A percentile compares a stretch with the other conserved stretches of the same genome.
phyloP scores from a whole-genome alignment of 1,140 invertebrate species.

The Teleogryllus occipitalis region DNA sequence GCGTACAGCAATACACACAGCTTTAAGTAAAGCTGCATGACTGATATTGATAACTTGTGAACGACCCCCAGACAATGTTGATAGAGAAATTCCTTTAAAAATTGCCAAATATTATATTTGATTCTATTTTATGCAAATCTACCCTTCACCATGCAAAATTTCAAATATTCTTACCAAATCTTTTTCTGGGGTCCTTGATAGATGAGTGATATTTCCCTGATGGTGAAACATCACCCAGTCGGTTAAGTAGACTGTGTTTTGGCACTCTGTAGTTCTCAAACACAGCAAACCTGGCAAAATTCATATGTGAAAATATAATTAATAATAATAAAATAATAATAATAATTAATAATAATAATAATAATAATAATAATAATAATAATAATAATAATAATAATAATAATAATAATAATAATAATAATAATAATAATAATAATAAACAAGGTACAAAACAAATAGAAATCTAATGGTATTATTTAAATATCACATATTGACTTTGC shows the following conservation, averaged over 20 bases:
- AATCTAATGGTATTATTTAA: neutral
- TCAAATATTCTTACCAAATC: slow-evolving; percentile 32
- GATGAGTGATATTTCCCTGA: slow-evolving; percentile 46
- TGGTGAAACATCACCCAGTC: slow-evolving; percentile 47
- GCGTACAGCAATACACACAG: slow-evolving; percentile 67
- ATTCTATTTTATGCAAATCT: no score
- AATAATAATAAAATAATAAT: neutral
- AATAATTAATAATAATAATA: neutral
- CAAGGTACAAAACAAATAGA: neutral
- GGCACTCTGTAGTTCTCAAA: slow-evolving; percentile 47
- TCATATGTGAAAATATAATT: neutral
- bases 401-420: neutral
- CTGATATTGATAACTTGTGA: slow-evolving; percentile 65
- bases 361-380: neutral
- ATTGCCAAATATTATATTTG: neutral
- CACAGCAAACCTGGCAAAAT: slow-evolving; percentile 44
- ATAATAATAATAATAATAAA: neutral
- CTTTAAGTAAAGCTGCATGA: slow-evolving; percentile 52
- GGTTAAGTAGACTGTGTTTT: slow-evolving; percentile 44
- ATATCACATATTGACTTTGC: neutral
- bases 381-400: neutral
- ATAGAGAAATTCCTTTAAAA: slow-evolving; percentile 42
- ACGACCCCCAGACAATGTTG: slow-evolving; percentile 63
- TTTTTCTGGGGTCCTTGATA: slow-evolving; percentile 37
- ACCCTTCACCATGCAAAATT: no score